These are phyloP conservation scores for Bombus soroeensis DNA, from an alignment of 1,140 invertebrate genomes.

Conservation along the genomic window DNA sequence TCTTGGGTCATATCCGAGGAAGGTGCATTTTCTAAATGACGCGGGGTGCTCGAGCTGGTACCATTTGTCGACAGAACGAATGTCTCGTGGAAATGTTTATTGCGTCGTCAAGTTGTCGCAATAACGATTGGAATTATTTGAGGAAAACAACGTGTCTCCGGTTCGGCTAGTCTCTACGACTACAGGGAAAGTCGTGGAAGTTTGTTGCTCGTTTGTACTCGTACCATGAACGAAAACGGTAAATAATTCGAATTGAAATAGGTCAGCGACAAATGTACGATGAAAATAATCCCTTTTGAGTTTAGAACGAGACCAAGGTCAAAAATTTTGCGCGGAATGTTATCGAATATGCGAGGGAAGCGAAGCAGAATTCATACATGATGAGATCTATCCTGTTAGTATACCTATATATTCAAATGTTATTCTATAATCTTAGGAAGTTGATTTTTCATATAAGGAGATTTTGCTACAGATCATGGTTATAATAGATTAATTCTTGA, in stretches of 20 bases:
- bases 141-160: neutral
- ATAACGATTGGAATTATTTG: constrained; percentile 6
- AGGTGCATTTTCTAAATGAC: constrained; percentile 30
- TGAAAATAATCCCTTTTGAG: neutral
- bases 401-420: neutral
- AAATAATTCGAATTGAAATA: constrained; percentile 27
- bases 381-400: neutral
- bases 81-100: constrained; percentile 1
- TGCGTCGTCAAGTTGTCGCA: neutral
- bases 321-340: neutral
- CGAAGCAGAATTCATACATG: no score
- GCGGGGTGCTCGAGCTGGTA: neutral
- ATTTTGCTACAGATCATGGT: neutral
- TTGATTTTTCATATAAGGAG: neutral
- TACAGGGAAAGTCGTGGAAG: neutral
- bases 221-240: neutral
- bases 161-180: neutral
- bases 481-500: neutral
- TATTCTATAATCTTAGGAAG: neutral
- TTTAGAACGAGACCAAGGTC: neutral
- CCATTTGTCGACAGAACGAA: neutral
- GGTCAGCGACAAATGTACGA: constrained; percentile 22
- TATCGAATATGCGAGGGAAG: neutral
- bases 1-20: neutral
- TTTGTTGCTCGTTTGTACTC: neutral